Conservation (phyloP, 2,797 vertebrate genomes). For the Tokudaia tokunoshimensis region DNA sequence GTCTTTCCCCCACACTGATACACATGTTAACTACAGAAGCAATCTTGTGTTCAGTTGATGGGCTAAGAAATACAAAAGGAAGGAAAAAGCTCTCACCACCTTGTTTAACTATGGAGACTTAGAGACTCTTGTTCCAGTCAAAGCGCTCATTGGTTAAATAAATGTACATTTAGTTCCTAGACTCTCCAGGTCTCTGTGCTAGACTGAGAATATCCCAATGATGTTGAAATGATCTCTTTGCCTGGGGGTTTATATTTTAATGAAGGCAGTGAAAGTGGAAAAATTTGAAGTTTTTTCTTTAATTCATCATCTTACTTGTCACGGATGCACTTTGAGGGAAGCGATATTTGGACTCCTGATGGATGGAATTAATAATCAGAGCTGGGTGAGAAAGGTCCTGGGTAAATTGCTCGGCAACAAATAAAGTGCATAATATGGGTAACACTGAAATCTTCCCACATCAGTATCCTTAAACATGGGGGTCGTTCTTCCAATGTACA, state of each 20-base stretch:
- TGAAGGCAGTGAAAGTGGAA: not conserved
- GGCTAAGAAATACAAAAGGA: constrained; percentile 19
- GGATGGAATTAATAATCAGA: constrained; percentile 33
- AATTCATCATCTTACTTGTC: not conserved
- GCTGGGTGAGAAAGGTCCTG: not conserved
- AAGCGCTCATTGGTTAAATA: not conserved
- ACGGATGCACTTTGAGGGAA: not conserved
- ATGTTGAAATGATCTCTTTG: constrained; percentile 33
- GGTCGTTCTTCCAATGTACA: constrained; percentile 7
- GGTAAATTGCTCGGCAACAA: not conserved
- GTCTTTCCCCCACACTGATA: not conserved
- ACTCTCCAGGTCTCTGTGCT: not conserved
- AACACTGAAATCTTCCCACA: not conserved
- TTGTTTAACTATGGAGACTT: not conserved
- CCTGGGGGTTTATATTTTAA: not conserved
- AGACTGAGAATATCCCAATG: not conserved
- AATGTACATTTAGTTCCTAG: not conserved
- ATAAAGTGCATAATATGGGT: not conserved
- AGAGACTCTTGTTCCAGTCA: not conserved
- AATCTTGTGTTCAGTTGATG: not conserved
- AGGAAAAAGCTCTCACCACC: constrained; percentile 18
- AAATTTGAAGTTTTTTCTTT: constrained; percentile 25
- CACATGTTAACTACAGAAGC: not conserved
- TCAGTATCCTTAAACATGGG: not conserved
- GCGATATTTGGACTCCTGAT: not conserved